Evolutionary conservation across 2,888 invertebrate species (phyloP), one percentile per base, ranked within the genome.

Genomic region (Chymomyza procnemis): DNA sequence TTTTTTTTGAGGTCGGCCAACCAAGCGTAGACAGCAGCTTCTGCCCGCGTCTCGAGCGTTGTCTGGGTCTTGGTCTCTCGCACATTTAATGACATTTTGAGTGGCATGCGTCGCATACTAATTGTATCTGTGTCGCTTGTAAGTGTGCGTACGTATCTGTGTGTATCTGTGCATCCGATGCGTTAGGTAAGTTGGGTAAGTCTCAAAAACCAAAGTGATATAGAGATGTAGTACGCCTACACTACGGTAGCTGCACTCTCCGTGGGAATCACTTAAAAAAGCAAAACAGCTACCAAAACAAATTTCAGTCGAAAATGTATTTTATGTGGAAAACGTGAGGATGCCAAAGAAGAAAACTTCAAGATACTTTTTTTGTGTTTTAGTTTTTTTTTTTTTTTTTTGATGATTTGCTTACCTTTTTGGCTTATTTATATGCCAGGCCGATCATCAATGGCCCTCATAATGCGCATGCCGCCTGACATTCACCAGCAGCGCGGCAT

Each of bases 321-420:
- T 89, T 89, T 89, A 89, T 88, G 82, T 71, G 67, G 68, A 78
- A 85, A 87, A 90, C 89, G 90, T 89, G 89, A 89, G 89, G 89
- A 89, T 89, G 89, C 89, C 89, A 19, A 14, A n/a, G 34, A 54
- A 64, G 69, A 54, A 46, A 56, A 21, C 67, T 62, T 46, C 52
- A 52, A 19, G 14, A 48, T 30, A 47, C 56, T 22, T 47, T 30
- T 48, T 47, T 30, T 30, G 14, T 59, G 46, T 19, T 54, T 34
- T 47, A 46, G 48, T 52, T 63, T 26, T 21, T 30, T 34, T 52
- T 60, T 66, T 22, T 34, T 57, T 66, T 54, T 58, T 65, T 65
- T 60, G 64, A 58, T 60, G 56, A 50, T 50, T 58, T 34, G 21
- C 22, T 54, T 52, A 19, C 22, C 54, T 66, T 48, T 61, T 54